A percentile compares a stretch with the other conserved stretches of the same genome.
Conservation (phyloP, 2,888 invertebrate genomes). For the Tetanocera ferruginea region DNA sequence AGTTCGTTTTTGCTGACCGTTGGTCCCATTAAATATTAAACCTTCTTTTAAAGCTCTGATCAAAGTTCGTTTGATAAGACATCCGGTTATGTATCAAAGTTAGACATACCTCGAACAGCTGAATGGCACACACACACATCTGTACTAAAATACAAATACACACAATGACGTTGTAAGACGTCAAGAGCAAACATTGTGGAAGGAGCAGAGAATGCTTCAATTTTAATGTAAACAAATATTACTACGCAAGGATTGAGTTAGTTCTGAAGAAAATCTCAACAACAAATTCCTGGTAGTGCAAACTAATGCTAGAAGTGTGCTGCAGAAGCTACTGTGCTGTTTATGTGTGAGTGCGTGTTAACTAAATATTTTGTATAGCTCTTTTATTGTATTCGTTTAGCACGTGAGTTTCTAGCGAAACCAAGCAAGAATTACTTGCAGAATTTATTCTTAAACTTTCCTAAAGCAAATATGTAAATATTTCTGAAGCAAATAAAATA, state of each 20-base stretch:
- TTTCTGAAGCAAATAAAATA: conserved; percentile 8
- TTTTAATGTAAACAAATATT: conserved; percentile 29
- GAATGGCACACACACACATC: not conserved
- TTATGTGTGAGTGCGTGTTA: not conserved
- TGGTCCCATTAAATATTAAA: too few relatives aligned
- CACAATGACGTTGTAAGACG: too few relatives aligned
- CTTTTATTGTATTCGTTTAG: conserved; percentile 1
- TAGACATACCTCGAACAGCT: too few relatives aligned
- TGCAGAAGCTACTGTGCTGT: not conserved
- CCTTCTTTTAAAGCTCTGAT: too few relatives aligned
- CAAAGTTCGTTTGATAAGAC: too few relatives aligned
- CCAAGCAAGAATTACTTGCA: conserved; percentile 4
- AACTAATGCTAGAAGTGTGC: not conserved
- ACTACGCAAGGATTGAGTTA: not conserved
- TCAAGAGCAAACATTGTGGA: too few relatives aligned
- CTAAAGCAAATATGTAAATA: conserved; percentile 8
- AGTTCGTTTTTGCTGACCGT: too few relatives aligned
- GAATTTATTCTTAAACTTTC: not conserved
- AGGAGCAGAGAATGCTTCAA: not conserved
- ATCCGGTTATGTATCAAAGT: too few relatives aligned
- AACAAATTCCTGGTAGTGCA: too few relatives aligned
- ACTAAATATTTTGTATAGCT: conserved; percentile 23
- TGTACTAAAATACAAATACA: not conserved
- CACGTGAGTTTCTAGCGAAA: not conserved
- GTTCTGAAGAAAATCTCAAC: not conserved